Conservation (phyloP, 2,113 vertebrate genomes). For the Archocentrus centrarchus region DNA sequence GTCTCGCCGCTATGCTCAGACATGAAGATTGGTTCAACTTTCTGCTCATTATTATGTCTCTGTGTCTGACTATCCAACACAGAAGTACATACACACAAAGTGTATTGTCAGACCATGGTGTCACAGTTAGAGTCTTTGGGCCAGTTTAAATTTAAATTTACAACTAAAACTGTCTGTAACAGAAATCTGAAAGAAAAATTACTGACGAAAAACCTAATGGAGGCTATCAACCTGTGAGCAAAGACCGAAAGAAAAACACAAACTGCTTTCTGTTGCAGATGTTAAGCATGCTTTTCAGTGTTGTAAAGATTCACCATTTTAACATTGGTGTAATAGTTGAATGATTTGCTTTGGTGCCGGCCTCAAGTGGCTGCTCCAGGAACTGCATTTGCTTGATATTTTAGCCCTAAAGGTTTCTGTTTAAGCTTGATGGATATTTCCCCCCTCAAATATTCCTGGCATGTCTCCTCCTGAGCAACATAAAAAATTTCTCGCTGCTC, state of each 20-base stretch:
- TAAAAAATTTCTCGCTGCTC: background rate
- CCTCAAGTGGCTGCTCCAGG: background rate
- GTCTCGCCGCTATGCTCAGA: constrained; percentile 72
- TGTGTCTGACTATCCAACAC: constrained; percentile 12
- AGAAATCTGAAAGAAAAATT: background rate
- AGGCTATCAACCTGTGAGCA: background rate
- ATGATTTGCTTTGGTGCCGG: background rate
- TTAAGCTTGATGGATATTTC: background rate
- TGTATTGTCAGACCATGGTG: background rate
- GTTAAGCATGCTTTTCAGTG: fast-evolving
- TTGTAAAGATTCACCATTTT: background rate
- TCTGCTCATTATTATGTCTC: constrained; percentile 25
- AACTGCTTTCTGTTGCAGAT: background rate
- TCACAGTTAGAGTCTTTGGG: background rate
- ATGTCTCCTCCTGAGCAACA: background rate
- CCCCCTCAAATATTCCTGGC: background rate
- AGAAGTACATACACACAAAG: background rate
- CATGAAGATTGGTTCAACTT: constrained; percentile 60
- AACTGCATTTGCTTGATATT: background rate
- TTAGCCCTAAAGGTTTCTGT: background rate
- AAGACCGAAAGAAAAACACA: background rate
- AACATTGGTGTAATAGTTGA: background rate
- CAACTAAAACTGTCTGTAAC: background rate
- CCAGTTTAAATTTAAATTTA: background rate
- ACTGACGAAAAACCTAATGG: background rate